Conservation (phyloP, 1,140 invertebrate species). For the Hyles euphorbiae region DNA sequence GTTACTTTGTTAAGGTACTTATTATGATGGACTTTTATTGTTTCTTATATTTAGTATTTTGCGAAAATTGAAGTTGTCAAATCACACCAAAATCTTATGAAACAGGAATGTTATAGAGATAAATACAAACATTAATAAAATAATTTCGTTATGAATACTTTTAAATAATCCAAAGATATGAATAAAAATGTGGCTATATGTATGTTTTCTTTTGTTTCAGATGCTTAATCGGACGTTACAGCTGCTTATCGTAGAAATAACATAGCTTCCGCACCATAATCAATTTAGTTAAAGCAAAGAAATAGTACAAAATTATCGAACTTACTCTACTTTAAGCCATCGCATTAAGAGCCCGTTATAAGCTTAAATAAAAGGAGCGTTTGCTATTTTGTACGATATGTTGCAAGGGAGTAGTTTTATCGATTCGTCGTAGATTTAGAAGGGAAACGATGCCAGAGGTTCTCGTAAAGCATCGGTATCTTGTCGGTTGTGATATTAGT, state of each 20-base stretch:
- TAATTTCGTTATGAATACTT: too few relatives aligned
- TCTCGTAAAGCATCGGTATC: slow-evolving; percentile 67
- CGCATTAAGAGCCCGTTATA: too few relatives aligned
- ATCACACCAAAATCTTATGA: too few relatives aligned
- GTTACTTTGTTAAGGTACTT: too few relatives aligned
- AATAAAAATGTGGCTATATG: not conserved
- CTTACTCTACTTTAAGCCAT: slow-evolving; percentile 36
- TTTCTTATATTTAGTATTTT: too few relatives aligned
- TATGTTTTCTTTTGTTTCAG: slow-evolving; percentile 51
- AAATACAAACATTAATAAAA: too few relatives aligned
- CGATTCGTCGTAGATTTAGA: slow-evolving; percentile 46
- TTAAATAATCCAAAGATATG: too few relatives aligned
- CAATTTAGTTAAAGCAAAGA: slow-evolving; percentile 24
- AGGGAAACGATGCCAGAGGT: slow-evolving; percentile 61
- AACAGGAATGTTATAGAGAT: too few relatives aligned
- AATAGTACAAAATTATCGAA: slow-evolving; percentile 64
- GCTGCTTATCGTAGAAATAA: slow-evolving; percentile 37
- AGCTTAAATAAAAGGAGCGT: slow-evolving; percentile 11
- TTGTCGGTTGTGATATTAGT: slow-evolving; percentile 53
- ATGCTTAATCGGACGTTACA: slow-evolving; percentile 68
- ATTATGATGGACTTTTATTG: too few relatives aligned
- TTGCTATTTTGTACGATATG: slow-evolving; percentile 48
- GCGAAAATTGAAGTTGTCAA: too few relatives aligned
- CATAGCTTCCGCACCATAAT: slow-evolving; percentile 33
- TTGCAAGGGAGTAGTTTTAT: slow-evolving; percentile 50